phyloP scores from a whole-genome alignment of 2,797 vertebrate genomes.

The Kryptopterus vitreolus region DNA sequence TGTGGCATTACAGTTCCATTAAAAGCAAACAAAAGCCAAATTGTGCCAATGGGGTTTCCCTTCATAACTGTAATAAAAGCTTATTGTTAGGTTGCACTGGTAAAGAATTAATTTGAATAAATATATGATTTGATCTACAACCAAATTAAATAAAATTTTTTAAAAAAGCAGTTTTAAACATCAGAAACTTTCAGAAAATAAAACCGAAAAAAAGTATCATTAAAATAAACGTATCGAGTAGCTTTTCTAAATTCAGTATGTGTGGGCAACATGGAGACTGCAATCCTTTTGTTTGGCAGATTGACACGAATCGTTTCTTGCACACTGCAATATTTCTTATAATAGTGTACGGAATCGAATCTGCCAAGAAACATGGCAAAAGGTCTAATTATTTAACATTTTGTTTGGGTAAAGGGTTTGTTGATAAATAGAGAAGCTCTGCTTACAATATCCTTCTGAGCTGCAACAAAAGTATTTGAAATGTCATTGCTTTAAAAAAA shows the following conservation, averaged over 20 bases:
- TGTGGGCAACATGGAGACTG: neutral
- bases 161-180: neutral
- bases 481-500: neutral
- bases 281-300: conserved; percentile 9
- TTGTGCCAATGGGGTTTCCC: conserved; percentile 8
- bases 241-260: conserved; percentile 13
- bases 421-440: neutral
- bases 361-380: conserved; percentile 24
- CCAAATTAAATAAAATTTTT: neutral
- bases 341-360: conserved; percentile 10
- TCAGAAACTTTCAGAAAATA: neutral
- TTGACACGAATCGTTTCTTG: neutral
- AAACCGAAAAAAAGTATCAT: neutral
- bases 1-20: conserved; percentile 1
- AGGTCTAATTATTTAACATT: neutral
- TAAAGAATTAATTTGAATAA: conserved; percentile 6
- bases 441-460: neutral
- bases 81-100: neutral
- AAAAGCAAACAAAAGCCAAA: conserved; percentile 30
- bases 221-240: neutral
- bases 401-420: neutral
- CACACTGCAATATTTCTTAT: neutral
- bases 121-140: neutral
- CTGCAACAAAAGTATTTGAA: too few relatives aligned
- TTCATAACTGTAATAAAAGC: conserved; percentile 6